Evolutionary conservation across 2,797 vertebrate species (phyloP), one percentile per base, ranked within the genome.

Genomic region (Protosalanx chinensis): DNA sequence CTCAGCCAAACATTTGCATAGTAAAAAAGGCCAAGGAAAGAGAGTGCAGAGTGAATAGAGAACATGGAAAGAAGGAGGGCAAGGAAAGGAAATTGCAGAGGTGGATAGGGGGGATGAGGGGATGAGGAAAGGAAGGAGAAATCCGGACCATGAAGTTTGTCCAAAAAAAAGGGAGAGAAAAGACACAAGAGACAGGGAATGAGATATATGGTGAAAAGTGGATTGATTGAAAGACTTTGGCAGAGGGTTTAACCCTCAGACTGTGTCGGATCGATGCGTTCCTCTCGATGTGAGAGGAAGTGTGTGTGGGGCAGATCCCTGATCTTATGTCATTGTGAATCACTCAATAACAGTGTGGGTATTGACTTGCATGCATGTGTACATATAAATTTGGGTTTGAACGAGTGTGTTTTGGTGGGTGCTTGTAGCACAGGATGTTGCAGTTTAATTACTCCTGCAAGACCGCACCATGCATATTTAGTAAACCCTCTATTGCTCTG

Each of bases 311-410:
- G 37, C 10, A 41, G 18, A 83, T 82, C 84, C 35, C 83, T 86
- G 81, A 88, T 86, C 86, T 86, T 87, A 87, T 87, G 87, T 87
- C 83, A 82, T 79, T 85, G 87, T 88, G 88, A 88, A 89, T 89
- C 87, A 83, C 81, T 84, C 83, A 41, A 41, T 41, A 41, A 41
- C 7, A 41, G 51, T 53, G 51, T 53, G 51, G 15, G 51, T 53
- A 41, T 41, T 41, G 37, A 41, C 37, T 12, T 10, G 51, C 18
- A n/a, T 53, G 51, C 18, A 12, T 51, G 51, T 53, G 51, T 53
- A 53, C 37, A 41, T 41, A 12, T 41, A 1, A 10, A 41, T 41
- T 53, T 53, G 18, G 18, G 51, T 53, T n/a, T 16, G 51, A 53
- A n/a, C 1, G 37, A 41, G 37, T 41, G 37, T 41, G 35, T 5